Percentiles rank a stretch among this genome's conserved stretches.
phyloP scores from a whole-genome alignment of 2,797 vertebrate species.

The Gymnothorax javanicus region DNA sequence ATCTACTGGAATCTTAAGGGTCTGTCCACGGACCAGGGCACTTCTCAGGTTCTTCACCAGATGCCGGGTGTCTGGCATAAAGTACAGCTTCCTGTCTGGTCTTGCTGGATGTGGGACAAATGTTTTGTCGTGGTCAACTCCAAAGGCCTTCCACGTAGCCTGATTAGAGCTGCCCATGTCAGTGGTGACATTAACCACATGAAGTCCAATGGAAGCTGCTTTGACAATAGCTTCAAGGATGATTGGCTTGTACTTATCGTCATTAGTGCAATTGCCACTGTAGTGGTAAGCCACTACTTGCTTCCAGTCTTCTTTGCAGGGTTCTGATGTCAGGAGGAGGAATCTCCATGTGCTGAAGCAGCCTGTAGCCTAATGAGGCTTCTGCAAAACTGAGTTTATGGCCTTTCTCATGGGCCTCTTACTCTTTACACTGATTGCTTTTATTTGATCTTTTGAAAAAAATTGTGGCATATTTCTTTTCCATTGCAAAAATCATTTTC shows the following conservation, averaged over 20 bases:
- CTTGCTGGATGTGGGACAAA: no score
- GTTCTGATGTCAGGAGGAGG: constrained; percentile 13
- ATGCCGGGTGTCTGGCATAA: constrained; percentile 34
- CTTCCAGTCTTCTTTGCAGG: constrained; percentile 22
- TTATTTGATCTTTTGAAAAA: constrained; percentile 20
- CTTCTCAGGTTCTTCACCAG: no score
- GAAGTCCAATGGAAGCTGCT: background rate
- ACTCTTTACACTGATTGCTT: background rate
- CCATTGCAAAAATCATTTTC: background rate
- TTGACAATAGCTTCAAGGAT: background rate
- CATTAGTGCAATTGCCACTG: constrained; percentile 31
- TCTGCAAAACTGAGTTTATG: background rate
- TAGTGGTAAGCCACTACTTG: constrained; percentile 38
- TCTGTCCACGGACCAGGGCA: no score
- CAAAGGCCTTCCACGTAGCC: constrained; percentile 37
- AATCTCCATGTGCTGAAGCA: constrained; percentile 10
- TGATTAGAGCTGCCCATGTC: constrained; percentile 28
- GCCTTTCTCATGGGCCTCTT: background rate
- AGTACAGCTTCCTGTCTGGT: constrained; percentile 39
- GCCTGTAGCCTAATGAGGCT: constrained; percentile 19
- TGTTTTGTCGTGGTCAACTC: no score
- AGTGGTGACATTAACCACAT: background rate
- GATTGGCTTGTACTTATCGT: constrained; percentile 18
- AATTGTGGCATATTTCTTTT: constrained; percentile 2
- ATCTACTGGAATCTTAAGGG: no score